Conservation (phyloP, 1,140 invertebrate species). For the Bradysia coprophila region DNA sequence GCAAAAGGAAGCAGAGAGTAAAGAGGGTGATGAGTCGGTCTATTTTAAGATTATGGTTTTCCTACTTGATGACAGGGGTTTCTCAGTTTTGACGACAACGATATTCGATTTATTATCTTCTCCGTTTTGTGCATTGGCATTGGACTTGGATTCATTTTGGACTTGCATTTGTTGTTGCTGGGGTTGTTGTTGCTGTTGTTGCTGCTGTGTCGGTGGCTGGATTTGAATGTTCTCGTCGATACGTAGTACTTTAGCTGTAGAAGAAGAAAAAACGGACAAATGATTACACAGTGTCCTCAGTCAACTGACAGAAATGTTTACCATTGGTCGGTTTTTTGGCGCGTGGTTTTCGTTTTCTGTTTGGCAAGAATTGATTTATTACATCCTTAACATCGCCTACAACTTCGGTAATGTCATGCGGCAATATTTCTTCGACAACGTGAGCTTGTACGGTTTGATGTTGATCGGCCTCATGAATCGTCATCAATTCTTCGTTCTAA, state of each 20-base stretch:
- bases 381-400: constrained; percentile 22
- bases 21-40: too few relatives aligned
- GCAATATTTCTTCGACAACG: constrained; percentile 19
- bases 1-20: too few relatives aligned
- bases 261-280: not conserved
- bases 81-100: too few relatives aligned
- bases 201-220: not conserved
- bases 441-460: constrained; percentile 24
- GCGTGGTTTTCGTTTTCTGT: constrained; percentile 24
- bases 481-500: constrained; percentile 21
- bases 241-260: not conserved
- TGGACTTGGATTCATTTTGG: too few relatives aligned
- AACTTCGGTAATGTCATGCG: constrained; percentile 9
- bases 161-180: constrained; percentile 13
- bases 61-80: too few relatives aligned
- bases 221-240: not conserved
- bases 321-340: constrained; percentile 20
- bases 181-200: not conserved
- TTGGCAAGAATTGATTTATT: constrained; percentile 25
- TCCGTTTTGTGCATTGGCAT: too few relatives aligned
- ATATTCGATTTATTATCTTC: too few relatives aligned
- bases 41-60: too few relatives aligned
- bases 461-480: constrained; percentile 17
- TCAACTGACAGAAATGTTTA: constrained; percentile 7
- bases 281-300: too few relatives aligned